phyloP scores from a whole-genome alignment of 2,797 vertebrate genomes.

The Paratrypauchen microcephalus region DNA sequence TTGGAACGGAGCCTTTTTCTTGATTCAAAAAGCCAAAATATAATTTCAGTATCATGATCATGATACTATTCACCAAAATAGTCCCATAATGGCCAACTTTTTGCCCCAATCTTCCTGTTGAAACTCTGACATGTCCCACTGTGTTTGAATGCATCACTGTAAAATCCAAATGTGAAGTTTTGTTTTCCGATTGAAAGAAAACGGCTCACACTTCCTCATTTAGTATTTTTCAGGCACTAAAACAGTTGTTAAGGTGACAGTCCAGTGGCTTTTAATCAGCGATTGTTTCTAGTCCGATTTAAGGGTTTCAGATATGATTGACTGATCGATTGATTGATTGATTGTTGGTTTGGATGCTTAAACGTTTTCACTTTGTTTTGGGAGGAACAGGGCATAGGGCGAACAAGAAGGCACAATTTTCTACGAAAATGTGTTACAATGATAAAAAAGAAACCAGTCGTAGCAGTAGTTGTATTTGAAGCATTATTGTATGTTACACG shows the following conservation, averaged over 20 bases:
- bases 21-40: too few species aligned
- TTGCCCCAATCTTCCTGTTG: constrained; percentile 15
- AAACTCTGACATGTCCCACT: constrained; percentile 46
- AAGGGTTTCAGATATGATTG: constrained; percentile 35
- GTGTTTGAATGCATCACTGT: constrained; percentile 38
- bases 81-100: not conserved
- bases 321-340: constrained; percentile 14
- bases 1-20: too few species aligned
- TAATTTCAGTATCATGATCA: too few species aligned
- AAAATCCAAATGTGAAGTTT: constrained; percentile 50
- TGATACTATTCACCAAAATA: too few species aligned
- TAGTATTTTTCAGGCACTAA: constrained; percentile 72
- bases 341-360: constrained; percentile 60
- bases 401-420: constrained; percentile 78
- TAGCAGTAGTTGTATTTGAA: constrained; percentile 40
- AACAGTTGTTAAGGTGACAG: constrained; percentile 61
- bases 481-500: constrained; percentile 37
- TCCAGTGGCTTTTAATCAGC: constrained; percentile 44
- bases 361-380: constrained; percentile 12
- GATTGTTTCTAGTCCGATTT: constrained; percentile 72
- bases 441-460: constrained; percentile 31
- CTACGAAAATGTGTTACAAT: constrained; percentile 50
- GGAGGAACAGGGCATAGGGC: constrained; percentile 44
- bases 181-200: constrained; percentile 31
- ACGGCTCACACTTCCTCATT: constrained; percentile 49